Evolutionary conservation across 2,888 invertebrate genomes (phyloP), one percentile per base, ranked within the genome.

Genomic region (Tethea ocularis): DNA sequence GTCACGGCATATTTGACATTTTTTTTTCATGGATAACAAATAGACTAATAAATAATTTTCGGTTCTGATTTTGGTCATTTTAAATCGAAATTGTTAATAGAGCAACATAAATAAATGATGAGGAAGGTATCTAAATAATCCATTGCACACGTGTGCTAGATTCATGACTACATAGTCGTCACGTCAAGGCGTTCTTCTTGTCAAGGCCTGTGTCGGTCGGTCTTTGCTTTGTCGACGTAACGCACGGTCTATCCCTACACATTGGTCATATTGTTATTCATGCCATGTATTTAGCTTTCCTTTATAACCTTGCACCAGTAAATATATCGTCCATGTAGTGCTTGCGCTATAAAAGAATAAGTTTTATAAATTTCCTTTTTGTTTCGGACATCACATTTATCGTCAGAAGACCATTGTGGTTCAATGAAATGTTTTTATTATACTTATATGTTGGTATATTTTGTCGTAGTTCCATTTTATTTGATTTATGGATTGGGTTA

Each of bases 141-240:
- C 46, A 20, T 57, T 56, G 38, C 46, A 38, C 70, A 66, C 65
- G 69, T 53, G 58, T 62, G 61, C 33, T 11, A 38, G 38, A n/a
- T 38, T 15, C 5, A 38, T 38, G 38, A 1, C 33, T 41, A 62
- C 61, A 59, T 57, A 33, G 38, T 60, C 57, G 64, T 68, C 74
- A 75, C 57, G 64, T 68, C 74, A 75, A 74, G 75, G 75, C 67
- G 67, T 65, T 69, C 74, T 65, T 67, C 71, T 69, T 64, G 57
- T 24, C 68, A 74, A 74, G 75, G 75, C 62, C 66, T n/a, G 15
- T 15, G 10, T 52, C 26, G 46, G 41, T 46, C 56, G 41, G 41
- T 56, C 41, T 38, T 46, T 46, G 41, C 33, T 24, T 24, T 62
- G 38, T 6, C 20, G 46, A 20, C 24, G 56, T 61, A 63, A 58